A percentile compares a stretch with the other conserved stretches of the same genome.
phyloP scores from a whole-genome alignment of 2,797 vertebrate species.

The Coregonus ussuriensis region DNA sequence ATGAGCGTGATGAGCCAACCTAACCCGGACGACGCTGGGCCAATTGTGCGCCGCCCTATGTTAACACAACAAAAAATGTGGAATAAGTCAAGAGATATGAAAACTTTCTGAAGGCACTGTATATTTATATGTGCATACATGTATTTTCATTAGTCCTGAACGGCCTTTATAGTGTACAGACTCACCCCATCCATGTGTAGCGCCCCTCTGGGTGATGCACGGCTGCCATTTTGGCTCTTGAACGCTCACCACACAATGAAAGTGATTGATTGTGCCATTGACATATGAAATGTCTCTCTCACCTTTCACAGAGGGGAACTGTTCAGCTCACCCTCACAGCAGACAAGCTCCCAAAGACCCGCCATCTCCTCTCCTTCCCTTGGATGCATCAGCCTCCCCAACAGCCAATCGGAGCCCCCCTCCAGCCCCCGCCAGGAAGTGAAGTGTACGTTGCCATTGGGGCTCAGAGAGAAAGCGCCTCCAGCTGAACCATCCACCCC shows the following conservation, averaged over 20 bases:
- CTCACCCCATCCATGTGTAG: background rate
- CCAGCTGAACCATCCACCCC: slow-evolving; percentile 20
- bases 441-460: background rate
- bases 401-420: slow-evolving; percentile 54
- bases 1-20: too few species aligned
- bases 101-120: too few species aligned
- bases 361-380: slow-evolving; percentile 42
- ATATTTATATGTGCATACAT: background rate
- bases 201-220: background rate
- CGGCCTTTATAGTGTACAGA: background rate
- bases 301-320: slow-evolving; percentile 69
- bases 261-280: background rate
- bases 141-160: background rate
- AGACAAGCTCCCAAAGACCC: slow-evolving; percentile 57
- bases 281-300: background rate
- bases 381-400: slow-evolving; percentile 57
- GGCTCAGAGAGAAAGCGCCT: slow-evolving; percentile 13
- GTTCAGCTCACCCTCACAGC: slow-evolving; percentile 70
- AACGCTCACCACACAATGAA: background rate
- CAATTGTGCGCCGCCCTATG: too few species aligned
- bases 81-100: too few species aligned
- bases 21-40: too few species aligned
- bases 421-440: slow-evolving; percentile 36
- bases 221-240: background rate
- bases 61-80: too few species aligned